Percentiles rank a stretch among this genome's conserved stretches.
phyloP scores from a whole-genome alignment of 2,888 invertebrate species.

The Dorcus parallelipipedus region DNA sequence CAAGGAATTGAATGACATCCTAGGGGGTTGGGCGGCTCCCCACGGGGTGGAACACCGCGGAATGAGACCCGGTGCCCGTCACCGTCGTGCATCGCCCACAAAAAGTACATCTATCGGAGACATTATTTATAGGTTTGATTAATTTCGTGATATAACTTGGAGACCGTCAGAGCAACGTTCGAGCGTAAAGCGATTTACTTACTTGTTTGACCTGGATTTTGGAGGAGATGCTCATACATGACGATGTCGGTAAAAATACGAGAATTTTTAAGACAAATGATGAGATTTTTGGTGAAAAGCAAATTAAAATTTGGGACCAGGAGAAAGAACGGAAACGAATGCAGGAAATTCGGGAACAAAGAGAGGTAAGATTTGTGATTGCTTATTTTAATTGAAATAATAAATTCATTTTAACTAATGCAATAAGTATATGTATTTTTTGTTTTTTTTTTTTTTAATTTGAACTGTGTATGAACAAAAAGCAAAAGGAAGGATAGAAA shows the following conservation, averaged over 20 bases:
- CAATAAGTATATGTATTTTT: too few species aligned
- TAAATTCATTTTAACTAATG: too few species aligned
- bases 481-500: too few species aligned
- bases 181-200: too few species aligned
- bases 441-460: too few species aligned
- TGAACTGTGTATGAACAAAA: too few species aligned
- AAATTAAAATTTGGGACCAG: slow-evolving; percentile 37
- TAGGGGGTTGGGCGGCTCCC: not conserved
- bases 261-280: not conserved
- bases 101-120: not conserved
- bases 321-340: slow-evolving; percentile 36
- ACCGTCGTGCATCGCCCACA: not conserved
- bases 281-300: slow-evolving; percentile 24
- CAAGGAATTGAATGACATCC: not conserved
- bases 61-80: slow-evolving; percentile 2
- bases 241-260: not conserved
- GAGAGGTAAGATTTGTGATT: slow-evolving; percentile 33
- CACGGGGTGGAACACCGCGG: not conserved
- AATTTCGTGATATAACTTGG: too few species aligned
- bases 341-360: slow-evolving; percentile 40
- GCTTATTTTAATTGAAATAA: not conserved
- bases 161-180: too few species aligned
- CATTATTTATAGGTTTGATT: not conserved
- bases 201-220: too few species aligned
- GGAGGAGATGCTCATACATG: not conserved